Evolutionary conservation across 2,888 invertebrate genomes (phyloP).

Genomic region (Syrista parreyssii): DNA sequence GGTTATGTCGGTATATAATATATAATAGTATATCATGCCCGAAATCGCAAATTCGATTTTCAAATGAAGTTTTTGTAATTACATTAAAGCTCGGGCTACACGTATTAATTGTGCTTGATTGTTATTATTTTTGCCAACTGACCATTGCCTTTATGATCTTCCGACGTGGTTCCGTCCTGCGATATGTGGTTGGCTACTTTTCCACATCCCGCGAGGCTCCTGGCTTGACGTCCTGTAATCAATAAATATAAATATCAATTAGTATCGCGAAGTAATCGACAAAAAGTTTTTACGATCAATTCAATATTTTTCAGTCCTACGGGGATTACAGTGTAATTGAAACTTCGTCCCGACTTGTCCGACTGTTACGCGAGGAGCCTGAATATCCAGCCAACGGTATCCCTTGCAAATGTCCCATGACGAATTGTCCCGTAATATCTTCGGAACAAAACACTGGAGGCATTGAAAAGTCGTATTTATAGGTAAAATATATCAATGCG

Average conservation of each 20-base stretch:
- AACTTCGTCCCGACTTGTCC: background rate
- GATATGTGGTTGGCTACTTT: constrained; percentile 48
- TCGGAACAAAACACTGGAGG: background rate
- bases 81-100: background rate
- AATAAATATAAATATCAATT: constrained; percentile 4
- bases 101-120: background rate
- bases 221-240: constrained; percentile 56
- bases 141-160: constrained; percentile 47
- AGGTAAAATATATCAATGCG: constrained; percentile 7
- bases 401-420: background rate
- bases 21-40: background rate
- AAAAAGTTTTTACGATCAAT: background rate
- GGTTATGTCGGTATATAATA: background rate
- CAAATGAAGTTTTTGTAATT: background rate
- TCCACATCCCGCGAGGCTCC: constrained; percentile 52
- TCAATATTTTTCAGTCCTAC: background rate
- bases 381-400: background rate
- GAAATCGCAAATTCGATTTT: constrained; percentile 3
- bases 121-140: constrained; percentile 26
- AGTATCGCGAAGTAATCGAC: background rate
- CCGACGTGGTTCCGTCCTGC: constrained; percentile 40
- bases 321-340: background rate
- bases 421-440: background rate
- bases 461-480: background rate
- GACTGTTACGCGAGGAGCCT: background rate